These are phyloP conservation scores for Eudyptes chrysolophus DNA, from an alignment of 2,113 vertebrate species.

Conservation along the genomic window DNA sequence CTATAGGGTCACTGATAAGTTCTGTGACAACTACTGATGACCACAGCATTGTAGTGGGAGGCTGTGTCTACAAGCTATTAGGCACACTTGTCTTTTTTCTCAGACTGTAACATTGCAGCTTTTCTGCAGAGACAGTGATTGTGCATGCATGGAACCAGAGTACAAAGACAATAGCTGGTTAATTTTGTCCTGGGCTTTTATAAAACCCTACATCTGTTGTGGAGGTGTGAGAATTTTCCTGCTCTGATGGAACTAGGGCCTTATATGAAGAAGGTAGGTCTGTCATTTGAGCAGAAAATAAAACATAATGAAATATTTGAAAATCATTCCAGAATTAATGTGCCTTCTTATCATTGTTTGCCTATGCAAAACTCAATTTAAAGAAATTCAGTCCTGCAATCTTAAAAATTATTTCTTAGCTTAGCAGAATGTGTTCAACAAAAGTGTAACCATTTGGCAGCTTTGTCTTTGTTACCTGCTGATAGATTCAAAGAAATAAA, in stretches of 20 bases:
- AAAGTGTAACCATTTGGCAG: neutral
- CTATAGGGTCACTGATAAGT: neutral
- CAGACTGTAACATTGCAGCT: neutral
- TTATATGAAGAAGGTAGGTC: neutral
- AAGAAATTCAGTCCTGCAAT: neutral
- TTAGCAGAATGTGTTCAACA: neutral
- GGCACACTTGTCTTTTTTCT: neutral
- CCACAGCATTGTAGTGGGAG: neutral
- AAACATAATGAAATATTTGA: neutral
- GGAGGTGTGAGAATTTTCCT: neutral
- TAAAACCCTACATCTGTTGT: neutral
- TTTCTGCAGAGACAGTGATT: neutral
- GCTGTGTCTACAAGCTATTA: neutral
- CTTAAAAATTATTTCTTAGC: neutral
- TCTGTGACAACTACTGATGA: neutral
- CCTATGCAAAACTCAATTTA: neutral
- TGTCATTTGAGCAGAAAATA: neutral
- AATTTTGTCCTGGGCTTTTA: constrained; percentile 25
- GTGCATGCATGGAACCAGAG: neutral
- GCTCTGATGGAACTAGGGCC: neutral
- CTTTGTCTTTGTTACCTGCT: neutral
- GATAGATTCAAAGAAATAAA: neutral
- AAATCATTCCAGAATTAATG: neutral
- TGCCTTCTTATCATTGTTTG: neutral
- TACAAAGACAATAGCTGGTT: neutral